Evolutionary conservation across 2,888 invertebrate genomes (phyloP).

Genomic region (Drosophila glabriapex): DNA sequence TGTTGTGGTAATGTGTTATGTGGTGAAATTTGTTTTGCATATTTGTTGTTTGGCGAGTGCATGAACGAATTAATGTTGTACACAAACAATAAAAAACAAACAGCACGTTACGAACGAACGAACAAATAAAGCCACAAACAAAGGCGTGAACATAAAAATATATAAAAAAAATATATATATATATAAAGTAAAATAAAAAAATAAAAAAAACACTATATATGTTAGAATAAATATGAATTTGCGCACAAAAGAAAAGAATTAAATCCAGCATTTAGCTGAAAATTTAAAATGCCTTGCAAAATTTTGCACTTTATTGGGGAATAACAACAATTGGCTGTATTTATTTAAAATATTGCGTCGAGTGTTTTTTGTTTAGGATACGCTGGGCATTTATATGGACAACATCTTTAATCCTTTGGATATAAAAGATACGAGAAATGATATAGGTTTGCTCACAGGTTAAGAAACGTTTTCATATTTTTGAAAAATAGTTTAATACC

Average conservation of each 20-base stretch:
- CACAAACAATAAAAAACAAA: conserved; percentile 76
- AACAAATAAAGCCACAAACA: conserved; percentile 57
- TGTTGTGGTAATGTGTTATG: conserved; percentile 42
- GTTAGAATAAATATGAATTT: conserved; percentile 33
- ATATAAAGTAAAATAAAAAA: neutral
- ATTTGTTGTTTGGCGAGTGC: conserved; percentile 61
- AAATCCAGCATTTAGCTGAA: conserved; percentile 13
- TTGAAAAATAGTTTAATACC: neutral
- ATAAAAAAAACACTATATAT: conserved; percentile 29
- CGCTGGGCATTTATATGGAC: neutral
- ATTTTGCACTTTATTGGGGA: neutral
- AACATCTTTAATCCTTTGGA: neutral
- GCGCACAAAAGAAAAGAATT: conserved; percentile 23
- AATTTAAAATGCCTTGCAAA: conserved; percentile 8
- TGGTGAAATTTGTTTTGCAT: conserved; percentile 57
- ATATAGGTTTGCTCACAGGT: neutral
- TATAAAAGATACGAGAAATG: fast-evolving
- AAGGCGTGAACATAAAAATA: conserved; percentile 64
- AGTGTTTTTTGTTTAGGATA: neutral
- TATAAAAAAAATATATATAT: conserved; percentile 13
- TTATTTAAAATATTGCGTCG: neutral
- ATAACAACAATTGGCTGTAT: neutral
- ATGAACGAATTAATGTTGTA: conserved; percentile 69
- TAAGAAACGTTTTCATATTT: neutral
- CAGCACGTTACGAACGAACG: conserved; percentile 62